Conservation (phyloP, 2,113 vertebrate species). For the Lampris megalopsis region DNA sequence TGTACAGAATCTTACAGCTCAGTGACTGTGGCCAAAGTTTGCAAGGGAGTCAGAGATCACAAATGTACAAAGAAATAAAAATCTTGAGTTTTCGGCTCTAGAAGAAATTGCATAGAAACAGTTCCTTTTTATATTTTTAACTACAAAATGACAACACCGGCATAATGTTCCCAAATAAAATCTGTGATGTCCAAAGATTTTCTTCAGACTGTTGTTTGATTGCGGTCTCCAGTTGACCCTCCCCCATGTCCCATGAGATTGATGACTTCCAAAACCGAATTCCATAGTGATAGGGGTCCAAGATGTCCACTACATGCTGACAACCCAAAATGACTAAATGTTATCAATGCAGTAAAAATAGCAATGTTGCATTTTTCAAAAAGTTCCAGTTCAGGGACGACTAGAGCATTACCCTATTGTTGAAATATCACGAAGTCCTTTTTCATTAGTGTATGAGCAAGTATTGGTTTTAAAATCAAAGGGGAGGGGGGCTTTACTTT, state of each 20-base stretch:
- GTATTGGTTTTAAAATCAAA: too few species aligned
- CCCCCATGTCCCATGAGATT: constrained; percentile 14
- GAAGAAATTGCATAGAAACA: neutral
- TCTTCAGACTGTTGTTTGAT: constrained; percentile 20
- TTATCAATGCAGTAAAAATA: neutral
- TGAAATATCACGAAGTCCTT: neutral
- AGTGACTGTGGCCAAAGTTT: too few species aligned
- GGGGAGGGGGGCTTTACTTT: too few species aligned
- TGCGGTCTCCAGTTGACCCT: constrained; percentile 8
- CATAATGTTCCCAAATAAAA: constrained; percentile 6
- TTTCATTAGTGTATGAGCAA: neutral
- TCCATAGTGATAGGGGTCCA: constrained; percentile 10
- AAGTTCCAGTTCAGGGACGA: neutral
- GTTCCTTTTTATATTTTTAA: constrained; percentile 10
- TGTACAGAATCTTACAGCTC: constrained; percentile 21
- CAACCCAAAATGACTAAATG: neutral
- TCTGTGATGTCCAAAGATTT: constrained; percentile 25
- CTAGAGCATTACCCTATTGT: neutral
- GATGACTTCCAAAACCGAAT: constrained; percentile 32
- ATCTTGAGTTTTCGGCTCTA: too few species aligned
- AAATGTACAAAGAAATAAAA: too few species aligned
- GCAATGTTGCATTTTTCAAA: neutral
- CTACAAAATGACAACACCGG: neutral
- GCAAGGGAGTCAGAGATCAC: too few species aligned
- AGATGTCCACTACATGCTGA: neutral